Conservation (phyloP, 2,113 vertebrate species). For the Paralichthys olivaceus region DNA sequence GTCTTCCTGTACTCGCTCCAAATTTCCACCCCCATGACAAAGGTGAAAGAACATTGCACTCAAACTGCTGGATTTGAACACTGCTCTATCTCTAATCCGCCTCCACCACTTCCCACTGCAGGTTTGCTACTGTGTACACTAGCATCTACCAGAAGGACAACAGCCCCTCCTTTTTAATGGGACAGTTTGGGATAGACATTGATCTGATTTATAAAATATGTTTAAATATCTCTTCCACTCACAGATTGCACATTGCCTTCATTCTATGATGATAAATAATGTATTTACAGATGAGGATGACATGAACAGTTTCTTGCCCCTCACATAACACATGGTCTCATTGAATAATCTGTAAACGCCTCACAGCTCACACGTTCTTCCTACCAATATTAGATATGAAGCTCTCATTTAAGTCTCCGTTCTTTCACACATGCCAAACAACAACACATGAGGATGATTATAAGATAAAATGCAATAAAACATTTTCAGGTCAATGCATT, state of each 20-base stretch:
- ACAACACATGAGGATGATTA: not conserved
- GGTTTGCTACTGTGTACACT: constrained; percentile 19
- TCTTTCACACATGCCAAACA: constrained; percentile 3
- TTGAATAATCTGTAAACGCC: not conserved
- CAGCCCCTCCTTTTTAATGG: constrained; percentile 8
- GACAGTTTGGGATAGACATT: constrained; percentile 5
- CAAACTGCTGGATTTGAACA: constrained; percentile 40
- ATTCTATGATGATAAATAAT: constrained; percentile 8
- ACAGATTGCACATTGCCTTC: not conserved
- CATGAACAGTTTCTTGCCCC: not conserved
- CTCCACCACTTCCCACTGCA: constrained; percentile 44
- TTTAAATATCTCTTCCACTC: constrained; percentile 7
- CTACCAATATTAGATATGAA: not conserved
- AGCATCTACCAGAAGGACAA: constrained; percentile 11
- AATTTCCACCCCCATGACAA: constrained; percentile 13
- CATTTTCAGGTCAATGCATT: constrained; percentile 32
- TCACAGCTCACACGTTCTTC: not conserved
- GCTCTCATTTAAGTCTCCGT: not conserved
- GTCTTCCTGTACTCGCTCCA: constrained; percentile 4
- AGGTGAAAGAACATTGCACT: constrained; percentile 40
- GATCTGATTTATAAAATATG: constrained; percentile 2
- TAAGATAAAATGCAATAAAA: not conserved
- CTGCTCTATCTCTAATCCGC: constrained; percentile 46
- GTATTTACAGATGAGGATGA: not conserved
- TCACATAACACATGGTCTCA: not conserved